Evolutionary conservation across 2,888 invertebrate genomes (phyloP), one percentile per base, ranked within the genome.

Genomic region (Spisula solida): DNA sequence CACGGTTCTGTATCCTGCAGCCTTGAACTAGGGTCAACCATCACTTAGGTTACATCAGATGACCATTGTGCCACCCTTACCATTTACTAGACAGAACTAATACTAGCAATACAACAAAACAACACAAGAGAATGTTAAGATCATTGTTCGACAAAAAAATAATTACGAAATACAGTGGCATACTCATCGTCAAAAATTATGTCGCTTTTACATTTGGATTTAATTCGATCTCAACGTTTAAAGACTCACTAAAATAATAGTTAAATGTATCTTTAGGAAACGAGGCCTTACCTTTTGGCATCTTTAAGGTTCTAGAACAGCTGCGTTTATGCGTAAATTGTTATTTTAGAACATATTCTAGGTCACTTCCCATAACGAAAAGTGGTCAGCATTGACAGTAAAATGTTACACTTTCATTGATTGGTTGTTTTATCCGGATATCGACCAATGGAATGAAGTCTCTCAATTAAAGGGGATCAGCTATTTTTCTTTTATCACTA

Each of bases 301-400:
- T 66, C 12, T 66, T n/a, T 66, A n/a, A 10, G 0, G 25, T n/a
- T 66, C n/a, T n/a, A 66, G 25, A 51, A 25, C 60, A 66, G 25
- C n/a, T 66, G 60, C 60, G 60, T 66, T 66, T 66, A 25, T 66
- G 60, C 60, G 51, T 66, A 25, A 66, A 41, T 66, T n/a, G 2
- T 66, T 66, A 25, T 66, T 25, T 66, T 66, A 66, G 60, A 66
- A 66, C 60, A 56, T 25, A 66, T 25, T 66, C 60, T 20, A 66
- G 60, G 60, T 66, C 60, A 66, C 4, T 25, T 25, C 10, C n/a
- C 60, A 25, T 20, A 66, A 25, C 25, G 60, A 25, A 10, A 25
- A 66, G n/a, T 66, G 60, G 60, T 66, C 60, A 66, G 60, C 51
- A 25, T 66, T n/a, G 60, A 25, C 25, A 25, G n/a, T 25, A 12